Conservation (phyloP, 2,797 vertebrate species). For the Sternotherus odoratus region DNA sequence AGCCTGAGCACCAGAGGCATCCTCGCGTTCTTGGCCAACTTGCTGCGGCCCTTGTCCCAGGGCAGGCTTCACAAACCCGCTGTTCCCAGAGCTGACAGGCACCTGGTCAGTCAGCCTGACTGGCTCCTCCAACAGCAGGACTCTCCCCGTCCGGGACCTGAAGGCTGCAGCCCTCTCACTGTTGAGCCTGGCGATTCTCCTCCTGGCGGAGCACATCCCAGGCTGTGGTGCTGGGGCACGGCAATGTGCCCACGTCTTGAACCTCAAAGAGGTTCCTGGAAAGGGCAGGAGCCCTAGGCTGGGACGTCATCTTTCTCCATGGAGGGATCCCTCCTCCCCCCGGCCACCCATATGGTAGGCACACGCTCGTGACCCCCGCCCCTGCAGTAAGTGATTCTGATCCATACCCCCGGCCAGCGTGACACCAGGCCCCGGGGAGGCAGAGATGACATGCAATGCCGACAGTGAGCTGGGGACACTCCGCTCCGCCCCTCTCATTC, state of each 20-base stretch:
- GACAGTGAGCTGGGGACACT: not conserved
- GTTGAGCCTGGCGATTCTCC: not conserved
- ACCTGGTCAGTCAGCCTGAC: not conserved
- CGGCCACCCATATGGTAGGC: rapidly evolving
- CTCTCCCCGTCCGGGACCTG: not conserved
- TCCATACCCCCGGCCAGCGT: not conserved
- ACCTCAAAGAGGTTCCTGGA: not conserved
- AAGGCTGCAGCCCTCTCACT: not conserved
- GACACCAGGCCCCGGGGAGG: not conserved
- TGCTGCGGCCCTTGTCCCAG: not conserved
- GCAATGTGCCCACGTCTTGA: not conserved
- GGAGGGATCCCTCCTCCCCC: not conserved
- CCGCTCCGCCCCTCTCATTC: not conserved
- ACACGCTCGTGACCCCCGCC: not conserved
- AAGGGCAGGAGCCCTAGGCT: not conserved
- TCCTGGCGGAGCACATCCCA: too few relatives aligned
- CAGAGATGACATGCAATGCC: not conserved
- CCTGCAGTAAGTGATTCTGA: not conserved
- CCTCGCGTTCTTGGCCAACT: not conserved
- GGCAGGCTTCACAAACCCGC: not conserved
- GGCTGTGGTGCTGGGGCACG: not conserved
- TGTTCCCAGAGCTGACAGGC: not conserved
- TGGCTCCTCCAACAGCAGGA: not conserved
- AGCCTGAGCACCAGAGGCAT: too few relatives aligned
- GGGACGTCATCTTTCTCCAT: not conserved